Evolutionary conservation across 1,140 invertebrate species (phyloP).

Genomic region (Sminthurides bifidus): DNA sequence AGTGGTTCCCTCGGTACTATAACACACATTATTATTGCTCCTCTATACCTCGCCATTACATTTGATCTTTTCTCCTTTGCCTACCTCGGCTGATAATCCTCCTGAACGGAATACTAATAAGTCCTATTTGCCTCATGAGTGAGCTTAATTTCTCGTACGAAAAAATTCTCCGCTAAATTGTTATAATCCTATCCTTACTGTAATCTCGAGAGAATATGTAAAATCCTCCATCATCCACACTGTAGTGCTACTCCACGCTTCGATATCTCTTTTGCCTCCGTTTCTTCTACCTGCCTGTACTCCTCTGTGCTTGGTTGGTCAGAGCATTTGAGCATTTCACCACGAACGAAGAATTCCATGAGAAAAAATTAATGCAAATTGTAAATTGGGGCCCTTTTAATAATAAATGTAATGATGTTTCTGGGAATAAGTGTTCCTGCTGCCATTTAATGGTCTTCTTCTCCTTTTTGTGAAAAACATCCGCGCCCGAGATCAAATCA

Average conservation of each 20-base stretch:
- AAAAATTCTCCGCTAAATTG: not conserved
- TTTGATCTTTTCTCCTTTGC: not conserved
- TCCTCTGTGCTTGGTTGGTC: too few species aligned
- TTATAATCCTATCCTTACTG: not conserved
- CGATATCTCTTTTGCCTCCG: not conserved
- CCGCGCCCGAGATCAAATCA: too few species aligned
- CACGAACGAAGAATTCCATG: too few species aligned
- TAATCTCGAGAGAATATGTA: not conserved
- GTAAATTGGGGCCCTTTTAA: too few species aligned
- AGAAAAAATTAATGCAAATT: too few species aligned
- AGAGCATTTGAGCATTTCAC: too few species aligned
- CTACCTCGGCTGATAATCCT: slow-evolving; percentile 20
- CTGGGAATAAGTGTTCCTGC: too few species aligned
- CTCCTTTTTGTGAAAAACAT: too few species aligned
- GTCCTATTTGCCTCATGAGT: not conserved
- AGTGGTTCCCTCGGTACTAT: too few species aligned
- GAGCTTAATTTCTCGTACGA: not conserved
- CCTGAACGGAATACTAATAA: slow-evolving; percentile 20
- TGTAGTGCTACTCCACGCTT: not conserved
- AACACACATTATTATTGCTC: too few species aligned
- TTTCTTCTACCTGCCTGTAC: not conserved
- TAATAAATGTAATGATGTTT: too few species aligned
- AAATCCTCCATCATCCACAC: not conserved
- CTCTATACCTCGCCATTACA: not conserved
- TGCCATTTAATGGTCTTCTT: too few species aligned